Conservation (phyloP, 2,797 vertebrate genomes). For the Acanthiza pusilla region DNA sequence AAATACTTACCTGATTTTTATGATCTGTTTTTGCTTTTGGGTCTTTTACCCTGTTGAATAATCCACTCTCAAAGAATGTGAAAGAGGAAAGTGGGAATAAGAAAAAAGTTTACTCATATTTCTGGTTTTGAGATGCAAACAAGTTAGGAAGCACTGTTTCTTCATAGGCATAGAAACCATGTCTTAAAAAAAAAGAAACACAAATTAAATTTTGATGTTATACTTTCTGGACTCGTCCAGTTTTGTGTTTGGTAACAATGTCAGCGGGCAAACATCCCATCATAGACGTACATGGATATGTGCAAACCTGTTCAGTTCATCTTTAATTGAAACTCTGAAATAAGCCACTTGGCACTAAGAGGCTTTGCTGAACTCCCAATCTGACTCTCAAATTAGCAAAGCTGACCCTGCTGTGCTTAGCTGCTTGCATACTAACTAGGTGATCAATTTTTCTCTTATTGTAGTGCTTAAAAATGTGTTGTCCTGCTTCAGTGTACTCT, state of each 20-base stretch:
- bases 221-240: not conserved
- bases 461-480: slow-evolving; percentile 24
- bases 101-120: not conserved
- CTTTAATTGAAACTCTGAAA: slow-evolving; percentile 70
- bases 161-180: not conserved
- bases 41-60: not conserved
- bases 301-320: slow-evolving; percentile 35
- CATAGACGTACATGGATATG: not conserved
- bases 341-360: slow-evolving; percentile 47
- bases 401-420: slow-evolving; percentile 6
- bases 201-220: not conserved
- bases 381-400: slow-evolving; percentile 45
- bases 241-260: not conserved
- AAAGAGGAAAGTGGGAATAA: not conserved
- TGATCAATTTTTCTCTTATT: slow-evolving; percentile 52
- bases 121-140: not conserved
- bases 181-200: not conserved
- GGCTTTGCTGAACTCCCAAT: slow-evolving; percentile 26
- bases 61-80: not conserved
- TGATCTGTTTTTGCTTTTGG: not conserved
- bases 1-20: not conserved
- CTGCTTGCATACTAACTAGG: slow-evolving; percentile 48
- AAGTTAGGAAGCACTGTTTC: not conserved
- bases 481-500: not conserved
- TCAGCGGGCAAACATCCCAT: not conserved